A percentile compares a stretch with the other conserved stretches of the same genome.
These are phyloP conservation scores for Toxostoma redivivum DNA, from an alignment of 2,113 vertebrate species.

Conservation along the genomic window DNA sequence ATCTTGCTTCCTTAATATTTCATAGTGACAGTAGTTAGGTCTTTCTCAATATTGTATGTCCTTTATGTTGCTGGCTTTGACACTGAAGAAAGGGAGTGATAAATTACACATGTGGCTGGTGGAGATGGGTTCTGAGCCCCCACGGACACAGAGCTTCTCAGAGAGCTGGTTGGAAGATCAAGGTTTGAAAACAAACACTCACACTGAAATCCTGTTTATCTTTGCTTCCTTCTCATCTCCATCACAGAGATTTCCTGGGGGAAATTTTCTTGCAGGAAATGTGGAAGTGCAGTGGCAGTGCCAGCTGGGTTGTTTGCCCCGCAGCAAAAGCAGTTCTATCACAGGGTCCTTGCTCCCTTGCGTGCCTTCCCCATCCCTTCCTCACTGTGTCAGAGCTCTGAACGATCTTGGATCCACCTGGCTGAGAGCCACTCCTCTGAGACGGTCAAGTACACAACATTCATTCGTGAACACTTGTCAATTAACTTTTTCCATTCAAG, in stretches of 20 bases:
- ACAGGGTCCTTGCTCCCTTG: rapidly evolving
- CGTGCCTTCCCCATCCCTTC: not conserved
- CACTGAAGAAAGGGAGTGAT: not conserved
- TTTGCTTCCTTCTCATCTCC: not conserved
- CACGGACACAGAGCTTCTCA: not conserved
- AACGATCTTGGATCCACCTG: not conserved
- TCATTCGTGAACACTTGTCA: not conserved
- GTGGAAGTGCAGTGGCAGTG: not conserved
- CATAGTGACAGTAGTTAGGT: not conserved
- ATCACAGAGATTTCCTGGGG: not conserved
- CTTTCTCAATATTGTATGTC: not conserved
- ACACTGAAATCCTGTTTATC: not conserved
- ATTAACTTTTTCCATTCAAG: not conserved
- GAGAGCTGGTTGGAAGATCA: not conserved
- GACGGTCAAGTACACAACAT: not conserved
- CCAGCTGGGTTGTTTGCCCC: not conserved
- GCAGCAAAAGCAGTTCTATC: rapidly evolving
- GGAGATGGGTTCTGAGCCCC: not conserved
- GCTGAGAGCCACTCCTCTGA: not conserved
- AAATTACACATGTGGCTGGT: not conserved
- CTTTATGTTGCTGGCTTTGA: not conserved
- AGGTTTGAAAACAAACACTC: not conserved
- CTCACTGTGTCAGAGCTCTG: not conserved
- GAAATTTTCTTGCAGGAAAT: not conserved
- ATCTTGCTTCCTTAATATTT: not conserved